Percentiles rank a stretch among this genome's conserved stretches.
Conservation (phyloP, 2,113 vertebrate genomes). For the Tretioscincus oriximinensis region DNA sequence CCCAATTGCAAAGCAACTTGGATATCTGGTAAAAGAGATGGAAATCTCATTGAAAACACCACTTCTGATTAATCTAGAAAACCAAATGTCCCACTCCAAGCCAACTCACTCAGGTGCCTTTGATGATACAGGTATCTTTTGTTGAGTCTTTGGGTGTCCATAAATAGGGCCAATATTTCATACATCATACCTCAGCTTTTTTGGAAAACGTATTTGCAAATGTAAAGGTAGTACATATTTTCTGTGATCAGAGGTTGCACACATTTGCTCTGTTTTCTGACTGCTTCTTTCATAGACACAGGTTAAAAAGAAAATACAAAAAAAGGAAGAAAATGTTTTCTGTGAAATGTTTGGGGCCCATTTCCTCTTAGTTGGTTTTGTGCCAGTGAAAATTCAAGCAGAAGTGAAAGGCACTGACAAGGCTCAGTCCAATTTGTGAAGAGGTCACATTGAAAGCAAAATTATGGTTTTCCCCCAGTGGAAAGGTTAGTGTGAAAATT, state of each 20-base stretch:
- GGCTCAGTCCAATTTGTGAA: constrained; percentile 58
- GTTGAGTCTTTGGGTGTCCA: not conserved
- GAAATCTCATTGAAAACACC: too few species aligned
- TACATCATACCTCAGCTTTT: not conserved
- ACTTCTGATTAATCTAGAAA: too few species aligned
- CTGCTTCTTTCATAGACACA: constrained; percentile 46
- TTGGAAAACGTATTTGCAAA: not conserved
- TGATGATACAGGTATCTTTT: too few species aligned
- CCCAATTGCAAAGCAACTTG: too few species aligned
- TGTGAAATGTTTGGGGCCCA: constrained; percentile 60
- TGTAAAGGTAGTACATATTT: not conserved
- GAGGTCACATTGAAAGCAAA: constrained; percentile 68
- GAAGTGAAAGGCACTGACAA: constrained; percentile 63
- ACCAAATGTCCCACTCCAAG: too few species aligned
- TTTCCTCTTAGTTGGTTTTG: constrained; percentile 68
- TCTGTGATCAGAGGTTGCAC: not conserved
- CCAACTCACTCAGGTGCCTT: too few species aligned
- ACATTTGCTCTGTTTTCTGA: constrained; percentile 36
- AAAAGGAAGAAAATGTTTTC: constrained; percentile 63
- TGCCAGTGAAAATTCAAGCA: constrained; percentile 73
- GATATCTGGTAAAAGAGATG: too few species aligned
- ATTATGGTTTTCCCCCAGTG: constrained; percentile 67
- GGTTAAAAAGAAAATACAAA: constrained; percentile 59
- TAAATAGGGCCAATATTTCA: not conserved
- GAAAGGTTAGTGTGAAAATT: constrained; percentile 65